Base-by-base conservation (phyloP, 2,797 vertebrate genomes). In the Pterois miles region DNA sequence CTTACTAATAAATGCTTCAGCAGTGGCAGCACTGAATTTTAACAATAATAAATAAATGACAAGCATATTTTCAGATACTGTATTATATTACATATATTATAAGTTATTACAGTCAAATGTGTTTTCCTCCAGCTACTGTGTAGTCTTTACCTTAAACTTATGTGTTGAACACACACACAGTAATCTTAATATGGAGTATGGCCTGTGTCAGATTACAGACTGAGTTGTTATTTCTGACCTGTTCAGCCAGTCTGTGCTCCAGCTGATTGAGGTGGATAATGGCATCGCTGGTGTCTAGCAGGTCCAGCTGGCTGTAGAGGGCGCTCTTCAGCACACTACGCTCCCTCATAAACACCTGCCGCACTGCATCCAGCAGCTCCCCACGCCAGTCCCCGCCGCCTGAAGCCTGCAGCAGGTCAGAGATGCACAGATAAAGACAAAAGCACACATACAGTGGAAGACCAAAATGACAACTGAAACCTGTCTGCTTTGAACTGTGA, bases 301-400 rank as follows among this genome's bases (percentile, higher is more conserved):
- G 89, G 56, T 96, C 93, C 84, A 98, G 81, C 59, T 96, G 96
- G 12, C 95, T 96, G 92, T 95, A 96, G 83, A 97, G 95, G 0
- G 90, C 83, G 14, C 91, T 94, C 84, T 96, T 94, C 65, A 98
- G 91, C 85, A 96, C 91, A 25, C 91, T 91, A 14, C 91, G 96
- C 86, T 99, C 98, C 65, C 89, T 93, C 78, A 92, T 57, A 75
- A 99, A 98, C 86, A 97, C 96, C 88, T 96, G 96, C 1, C 96
- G 96, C 69, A 99, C 85, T 1, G 97, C 96, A 16, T 88, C 86
- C 43, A 99, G 92, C 54, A 99, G 95, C 90, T 98, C 95, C 3
- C 91, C 90, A 29, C 97, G 93, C 97, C 97, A 99, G 92, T 99
- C 97, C 5, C 84, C 90, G 12, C 78, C 6, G 31, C 57, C 78